phyloP scores from a whole-genome alignment of 2,113 vertebrate species.

The Pollachius pollachius region DNA sequence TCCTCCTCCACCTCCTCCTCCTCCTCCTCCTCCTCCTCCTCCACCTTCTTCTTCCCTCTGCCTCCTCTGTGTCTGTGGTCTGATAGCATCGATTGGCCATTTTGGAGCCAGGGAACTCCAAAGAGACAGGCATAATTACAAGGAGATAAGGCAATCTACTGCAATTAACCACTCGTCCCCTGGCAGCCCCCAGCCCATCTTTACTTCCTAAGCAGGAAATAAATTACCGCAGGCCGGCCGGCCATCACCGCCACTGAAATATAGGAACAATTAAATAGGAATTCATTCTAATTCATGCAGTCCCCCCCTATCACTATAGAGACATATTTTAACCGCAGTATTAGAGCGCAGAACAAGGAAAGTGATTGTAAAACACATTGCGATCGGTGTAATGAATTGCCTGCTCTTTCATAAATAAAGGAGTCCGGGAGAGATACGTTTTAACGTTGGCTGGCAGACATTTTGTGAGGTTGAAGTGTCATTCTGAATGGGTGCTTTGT shows the following conservation, averaged over 20 bases:
- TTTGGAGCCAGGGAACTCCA: constrained; percentile 63
- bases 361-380: constrained; percentile 77
- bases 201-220: constrained; percentile 74
- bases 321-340: constrained; percentile 77
- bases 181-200: constrained; percentile 55
- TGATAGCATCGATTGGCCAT: constrained; percentile 68
- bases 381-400: constrained; percentile 76
- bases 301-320: constrained; percentile 76
- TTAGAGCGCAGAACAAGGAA: constrained; percentile 75
- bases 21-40: constrained; percentile 34
- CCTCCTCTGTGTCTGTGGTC: constrained; percentile 44
- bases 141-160: constrained; percentile 79
- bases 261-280: constrained; percentile 90
- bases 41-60: constrained; percentile 39
- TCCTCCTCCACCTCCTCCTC: constrained; percentile 18
- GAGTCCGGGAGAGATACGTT: constrained; percentile 62
- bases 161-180: constrained; percentile 79
- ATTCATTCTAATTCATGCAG: constrained; percentile 88
- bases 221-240: constrained; percentile 70
- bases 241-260: constrained; percentile 78
- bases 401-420: constrained; percentile 59
- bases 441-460: constrained; percentile 43
- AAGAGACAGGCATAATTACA: constrained; percentile 69
- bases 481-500: constrained; percentile 31
- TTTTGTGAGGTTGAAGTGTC: constrained; percentile 51